A percentile compares a stretch with the other conserved stretches of the same genome.
Evolutionary conservation across 2,113 vertebrate species (phyloP).

Genomic region (Mormyrus lacerda): DNA sequence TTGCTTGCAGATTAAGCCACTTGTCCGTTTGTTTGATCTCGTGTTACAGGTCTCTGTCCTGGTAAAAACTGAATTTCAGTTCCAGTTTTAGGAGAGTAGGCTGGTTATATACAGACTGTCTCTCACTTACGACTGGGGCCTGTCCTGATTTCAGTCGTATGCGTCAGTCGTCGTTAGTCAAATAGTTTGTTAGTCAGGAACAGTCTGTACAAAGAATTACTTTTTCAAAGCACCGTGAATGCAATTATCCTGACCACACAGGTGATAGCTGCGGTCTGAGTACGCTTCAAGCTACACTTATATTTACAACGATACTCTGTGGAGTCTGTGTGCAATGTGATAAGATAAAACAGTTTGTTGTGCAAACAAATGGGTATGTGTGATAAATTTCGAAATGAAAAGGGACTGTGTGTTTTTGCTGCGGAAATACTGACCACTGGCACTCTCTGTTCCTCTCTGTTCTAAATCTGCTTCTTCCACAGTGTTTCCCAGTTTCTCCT

Average conservation of each 20-base stretch:
- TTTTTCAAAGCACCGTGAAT: neutral
- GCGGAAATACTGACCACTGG: neutral
- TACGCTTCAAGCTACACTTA: neutral
- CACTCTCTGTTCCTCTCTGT: neutral
- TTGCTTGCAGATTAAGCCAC: neutral
- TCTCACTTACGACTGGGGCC: neutral
- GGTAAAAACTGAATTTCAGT: neutral
- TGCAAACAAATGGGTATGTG: neutral
- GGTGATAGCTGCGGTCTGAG: neutral
- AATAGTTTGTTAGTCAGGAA: neutral
- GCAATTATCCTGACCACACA: neutral
- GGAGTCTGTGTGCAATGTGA: neutral
- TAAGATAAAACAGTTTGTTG: neutral
- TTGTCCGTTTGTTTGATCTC: neutral
- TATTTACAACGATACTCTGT: neutral
- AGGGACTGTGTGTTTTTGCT: neutral
- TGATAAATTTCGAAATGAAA: neutral
- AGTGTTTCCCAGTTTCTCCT: neutral
- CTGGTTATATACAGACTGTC: neutral
- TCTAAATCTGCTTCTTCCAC: neutral
- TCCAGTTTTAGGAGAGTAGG: neutral
- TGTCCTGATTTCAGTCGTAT: neutral
- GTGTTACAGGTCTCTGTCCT: neutral
- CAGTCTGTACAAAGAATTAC: neutral
- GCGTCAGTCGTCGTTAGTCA: neutral